phyloP scores from a whole-genome alignment of 2,797 vertebrate genomes.

The Philypnodon macrostomus region DNA sequence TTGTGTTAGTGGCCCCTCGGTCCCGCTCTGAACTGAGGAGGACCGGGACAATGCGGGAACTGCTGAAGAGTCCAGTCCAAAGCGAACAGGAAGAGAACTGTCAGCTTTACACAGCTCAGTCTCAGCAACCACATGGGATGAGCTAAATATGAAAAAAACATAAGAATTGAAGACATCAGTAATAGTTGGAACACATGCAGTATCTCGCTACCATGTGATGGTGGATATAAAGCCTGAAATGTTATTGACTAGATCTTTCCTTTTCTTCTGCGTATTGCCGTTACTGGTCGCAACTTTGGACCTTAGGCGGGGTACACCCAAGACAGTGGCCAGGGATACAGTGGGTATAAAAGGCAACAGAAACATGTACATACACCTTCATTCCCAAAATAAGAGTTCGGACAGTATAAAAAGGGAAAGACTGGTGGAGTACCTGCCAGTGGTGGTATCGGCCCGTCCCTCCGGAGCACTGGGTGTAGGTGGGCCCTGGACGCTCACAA shows the following conservation, averaged over 20 bases:
- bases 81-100: conserved; percentile 63
- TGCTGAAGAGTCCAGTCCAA: conserved; percentile 67
- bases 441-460: conserved; percentile 94
- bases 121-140: conserved; percentile 53
- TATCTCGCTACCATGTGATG: too few relatives aligned
- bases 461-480: conserved; percentile 70
- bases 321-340: too few relatives aligned
- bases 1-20: conserved; percentile 35
- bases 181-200: too few relatives aligned
- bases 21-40: conserved; percentile 22
- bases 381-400: too few relatives aligned
- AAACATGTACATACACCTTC: too few relatives aligned
- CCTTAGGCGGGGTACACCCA: too few relatives aligned
- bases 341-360: too few relatives aligned
- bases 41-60: conserved; percentile 55
- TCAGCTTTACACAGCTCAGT: conserved; percentile 80
- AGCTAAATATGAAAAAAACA: conserved; percentile 54
- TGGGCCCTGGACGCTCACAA: conserved; percentile 70
- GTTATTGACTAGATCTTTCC: too few relatives aligned
- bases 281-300: too few relatives aligned
- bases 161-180: neutral
- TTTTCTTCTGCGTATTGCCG: too few relatives aligned
- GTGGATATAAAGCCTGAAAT: too few relatives aligned
- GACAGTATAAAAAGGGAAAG: too few relatives aligned
- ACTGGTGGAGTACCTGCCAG: conserved; percentile 78